Evolutionary conservation across 2,797 vertebrate genomes (phyloP).

Genomic region (Microchirus variegatus): DNA sequence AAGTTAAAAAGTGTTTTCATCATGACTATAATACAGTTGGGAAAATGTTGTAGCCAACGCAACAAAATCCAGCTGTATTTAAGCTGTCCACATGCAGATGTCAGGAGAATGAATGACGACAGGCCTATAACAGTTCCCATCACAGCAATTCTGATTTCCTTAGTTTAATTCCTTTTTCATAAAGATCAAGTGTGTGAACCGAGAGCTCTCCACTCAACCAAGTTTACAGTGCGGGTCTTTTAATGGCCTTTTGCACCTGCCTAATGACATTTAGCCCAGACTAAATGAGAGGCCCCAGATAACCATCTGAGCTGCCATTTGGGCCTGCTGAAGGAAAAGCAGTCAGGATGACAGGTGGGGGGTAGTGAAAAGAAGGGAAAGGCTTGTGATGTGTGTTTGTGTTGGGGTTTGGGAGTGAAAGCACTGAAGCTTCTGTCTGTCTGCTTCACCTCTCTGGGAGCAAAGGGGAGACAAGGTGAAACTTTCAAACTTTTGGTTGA

Average conservation of each 20-base stretch:
- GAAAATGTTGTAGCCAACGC: too few species aligned
- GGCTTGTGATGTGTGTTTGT: constrained; percentile 22
- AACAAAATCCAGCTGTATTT: neutral
- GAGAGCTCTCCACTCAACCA: accelerated
- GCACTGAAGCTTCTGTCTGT: constrained; percentile 49
- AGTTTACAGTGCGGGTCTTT: constrained; percentile 33
- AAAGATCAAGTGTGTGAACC: constrained; percentile 14
- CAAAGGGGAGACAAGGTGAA: constrained; percentile 68
- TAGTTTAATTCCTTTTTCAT: neutral
- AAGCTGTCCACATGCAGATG: neutral
- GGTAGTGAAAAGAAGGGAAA: neutral
- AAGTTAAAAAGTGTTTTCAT: neutral
- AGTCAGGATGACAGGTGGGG: constrained; percentile 66
- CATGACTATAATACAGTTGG: neutral
- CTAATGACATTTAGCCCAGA: constrained; percentile 80
- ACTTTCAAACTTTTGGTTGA: constrained; percentile 18
- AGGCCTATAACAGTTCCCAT: neutral
- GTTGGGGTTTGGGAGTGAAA: constrained; percentile 30
- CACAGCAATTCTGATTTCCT: neutral
- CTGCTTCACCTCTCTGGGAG: constrained; percentile 51
- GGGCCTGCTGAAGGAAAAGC: constrained; percentile 64
- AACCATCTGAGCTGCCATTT: constrained; percentile 78
- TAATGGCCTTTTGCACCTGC: constrained; percentile 77
- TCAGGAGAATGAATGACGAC: neutral
- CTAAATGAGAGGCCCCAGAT: constrained; percentile 76